Conservation (phyloP, 2,113 vertebrate species). For the Axis porcinus region DNA sequence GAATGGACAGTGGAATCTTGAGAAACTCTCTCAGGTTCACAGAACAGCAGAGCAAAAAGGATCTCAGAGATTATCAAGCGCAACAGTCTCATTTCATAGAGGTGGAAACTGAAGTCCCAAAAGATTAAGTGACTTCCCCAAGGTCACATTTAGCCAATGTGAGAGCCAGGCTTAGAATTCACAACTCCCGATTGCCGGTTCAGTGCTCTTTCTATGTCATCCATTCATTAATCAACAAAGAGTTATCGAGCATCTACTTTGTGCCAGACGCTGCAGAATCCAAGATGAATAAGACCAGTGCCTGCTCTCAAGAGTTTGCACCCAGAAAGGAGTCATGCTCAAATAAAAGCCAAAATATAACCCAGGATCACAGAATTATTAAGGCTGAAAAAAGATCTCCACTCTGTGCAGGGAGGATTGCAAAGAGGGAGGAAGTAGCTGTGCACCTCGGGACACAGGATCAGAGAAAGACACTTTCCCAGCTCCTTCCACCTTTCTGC, state of each 20-base stretch:
- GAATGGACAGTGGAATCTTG: not conserved
- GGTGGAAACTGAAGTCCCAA: not conserved
- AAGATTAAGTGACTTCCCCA: not conserved
- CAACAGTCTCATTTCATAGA: not conserved
- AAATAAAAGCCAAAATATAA: not conserved
- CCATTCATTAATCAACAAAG: not conserved
- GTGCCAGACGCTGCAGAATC: not conserved
- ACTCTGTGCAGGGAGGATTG: not conserved
- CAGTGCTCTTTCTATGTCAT: not conserved
- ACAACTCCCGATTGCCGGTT: not conserved
- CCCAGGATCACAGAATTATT: not conserved
- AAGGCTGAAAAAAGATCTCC: not conserved
- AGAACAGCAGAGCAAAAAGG: not conserved
- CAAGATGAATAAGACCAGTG: not conserved
- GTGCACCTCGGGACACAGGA: not conserved
- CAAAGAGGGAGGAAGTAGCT: not conserved
- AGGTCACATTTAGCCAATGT: slow-evolving; percentile 22
- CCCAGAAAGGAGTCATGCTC: not conserved
- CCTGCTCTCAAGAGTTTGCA: not conserved
- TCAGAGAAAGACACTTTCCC: not conserved
- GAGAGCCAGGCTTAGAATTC: not conserved
- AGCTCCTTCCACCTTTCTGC: not conserved
- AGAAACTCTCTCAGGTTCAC: not conserved
- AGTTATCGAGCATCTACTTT: not conserved
- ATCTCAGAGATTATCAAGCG: not conserved